A percentile compares a stretch with the other conserved stretches of the same genome.
Evolutionary conservation across 2,888 invertebrate species (phyloP).

Genomic region (Reticulitermes lucifugus): DNA sequence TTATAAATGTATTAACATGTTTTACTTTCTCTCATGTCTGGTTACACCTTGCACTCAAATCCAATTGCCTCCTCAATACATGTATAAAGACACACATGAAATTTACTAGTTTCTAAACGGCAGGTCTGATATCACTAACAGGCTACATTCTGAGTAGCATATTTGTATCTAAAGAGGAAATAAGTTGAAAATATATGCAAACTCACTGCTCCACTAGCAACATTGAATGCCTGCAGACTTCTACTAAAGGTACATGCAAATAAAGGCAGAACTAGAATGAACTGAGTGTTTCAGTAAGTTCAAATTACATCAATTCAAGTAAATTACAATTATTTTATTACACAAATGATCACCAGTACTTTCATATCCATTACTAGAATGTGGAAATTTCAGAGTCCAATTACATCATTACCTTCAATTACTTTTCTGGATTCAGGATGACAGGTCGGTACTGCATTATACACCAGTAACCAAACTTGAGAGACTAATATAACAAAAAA

Average conservation of each 20-base stretch:
- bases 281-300: neutral
- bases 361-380: neutral
- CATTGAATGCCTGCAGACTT: too few relatives aligned
- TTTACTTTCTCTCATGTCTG: conserved; percentile 18
- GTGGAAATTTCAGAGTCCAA: neutral
- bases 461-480: conserved; percentile 19
- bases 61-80: neutral
- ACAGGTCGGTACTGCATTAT: neutral
- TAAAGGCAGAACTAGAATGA: neutral
- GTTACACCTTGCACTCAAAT: neutral
- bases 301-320: neutral
- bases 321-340: too few relatives aligned
- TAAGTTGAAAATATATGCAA: neutral
- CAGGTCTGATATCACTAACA: neutral
- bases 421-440: neutral
- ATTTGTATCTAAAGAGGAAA: neutral
- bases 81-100: neutral
- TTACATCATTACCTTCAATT: neutral
- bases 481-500: neutral
- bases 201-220: neutral
- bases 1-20: neutral
- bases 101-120: neutral
- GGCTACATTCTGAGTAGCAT: neutral
- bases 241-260: neutral
- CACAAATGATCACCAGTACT: neutral